A percentile compares a stretch with the other conserved stretches of the same genome.
These are phyloP conservation scores for Bufo bufo DNA, from an alignment of 2,113 vertebrate species.

Conservation along the genomic window DNA sequence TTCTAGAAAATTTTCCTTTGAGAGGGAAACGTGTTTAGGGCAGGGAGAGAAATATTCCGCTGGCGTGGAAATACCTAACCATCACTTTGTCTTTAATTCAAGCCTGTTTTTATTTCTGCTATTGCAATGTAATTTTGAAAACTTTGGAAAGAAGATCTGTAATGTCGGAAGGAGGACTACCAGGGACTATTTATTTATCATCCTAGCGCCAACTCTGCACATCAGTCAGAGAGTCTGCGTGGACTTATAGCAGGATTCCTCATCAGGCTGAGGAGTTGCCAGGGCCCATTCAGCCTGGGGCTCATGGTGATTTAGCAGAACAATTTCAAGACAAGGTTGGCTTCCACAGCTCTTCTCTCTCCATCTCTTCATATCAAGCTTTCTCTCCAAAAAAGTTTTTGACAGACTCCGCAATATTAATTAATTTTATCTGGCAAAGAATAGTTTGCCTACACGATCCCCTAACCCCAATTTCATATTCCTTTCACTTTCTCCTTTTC, in stretches of 20 bases:
- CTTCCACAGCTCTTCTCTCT: no score
- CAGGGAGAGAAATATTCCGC: constrained; percentile 45
- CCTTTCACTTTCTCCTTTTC: no score
- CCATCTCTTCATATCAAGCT: no score
- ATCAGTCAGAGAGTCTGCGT: neutral
- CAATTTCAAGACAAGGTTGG: no score
- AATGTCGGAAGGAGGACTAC: neutral
- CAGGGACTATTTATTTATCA: neutral
- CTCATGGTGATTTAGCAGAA: no score
- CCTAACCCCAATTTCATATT: no score
- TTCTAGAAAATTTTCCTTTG: constrained; percentile 54
- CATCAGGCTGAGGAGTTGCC: neutral
- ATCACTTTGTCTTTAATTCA: constrained; percentile 41
- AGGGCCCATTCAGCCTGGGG: no score
- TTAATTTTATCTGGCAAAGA: no score
- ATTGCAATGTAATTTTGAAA: neutral
- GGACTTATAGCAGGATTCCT: neutral
- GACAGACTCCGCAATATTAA: no score
- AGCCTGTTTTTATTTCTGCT: constrained; percentile 4
- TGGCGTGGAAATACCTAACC: constrained; percentile 28
- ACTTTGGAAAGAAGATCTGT: neutral
- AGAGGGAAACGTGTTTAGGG: constrained; percentile 46
- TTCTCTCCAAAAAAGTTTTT: no score
- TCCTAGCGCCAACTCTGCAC: neutral
- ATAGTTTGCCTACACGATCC: no score